Conservation (phyloP, 2,888 invertebrate species). For the Nudaria mundana region DNA sequence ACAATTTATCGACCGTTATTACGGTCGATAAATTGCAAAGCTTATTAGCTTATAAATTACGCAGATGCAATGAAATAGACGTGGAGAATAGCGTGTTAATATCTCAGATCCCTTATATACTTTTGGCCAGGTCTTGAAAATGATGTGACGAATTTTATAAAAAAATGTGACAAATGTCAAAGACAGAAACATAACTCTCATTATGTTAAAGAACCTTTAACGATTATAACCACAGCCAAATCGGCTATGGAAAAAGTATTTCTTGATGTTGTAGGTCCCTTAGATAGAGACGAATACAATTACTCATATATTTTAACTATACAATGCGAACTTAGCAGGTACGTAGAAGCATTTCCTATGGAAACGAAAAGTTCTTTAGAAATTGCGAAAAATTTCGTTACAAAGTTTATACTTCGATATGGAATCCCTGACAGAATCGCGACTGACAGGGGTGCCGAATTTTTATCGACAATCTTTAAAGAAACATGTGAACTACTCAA, state of each 20-base stretch:
- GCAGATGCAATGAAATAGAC: no score
- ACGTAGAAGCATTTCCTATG: neutral
- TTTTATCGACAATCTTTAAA: neutral
- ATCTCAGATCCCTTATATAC: no score
- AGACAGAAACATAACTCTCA: neutral
- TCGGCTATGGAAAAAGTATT: neutral
- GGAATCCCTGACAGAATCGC: neutral
- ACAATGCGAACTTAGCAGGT: neutral
- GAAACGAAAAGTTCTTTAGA: neutral
- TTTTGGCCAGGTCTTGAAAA: neutral
- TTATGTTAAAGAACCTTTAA: neutral
- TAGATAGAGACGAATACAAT: neutral
- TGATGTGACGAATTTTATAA: neutral
- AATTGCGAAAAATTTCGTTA: neutral
- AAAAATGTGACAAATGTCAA: neutral
- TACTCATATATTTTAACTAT: neutral
- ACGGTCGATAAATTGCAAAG: no score
- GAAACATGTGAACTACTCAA: neutral
- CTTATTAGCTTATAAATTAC: no score
- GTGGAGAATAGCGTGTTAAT: no score
- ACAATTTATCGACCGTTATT: no score
- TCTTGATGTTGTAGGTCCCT: neutral
- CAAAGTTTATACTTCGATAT: slow-evolving; percentile 1
- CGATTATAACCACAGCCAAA: neutral
- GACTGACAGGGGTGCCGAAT: neutral